Percentiles rank a stretch among this genome's conserved stretches.
Conservation (phyloP, 1,140 invertebrate genomes). For the Solenopsis invicta region DNA sequence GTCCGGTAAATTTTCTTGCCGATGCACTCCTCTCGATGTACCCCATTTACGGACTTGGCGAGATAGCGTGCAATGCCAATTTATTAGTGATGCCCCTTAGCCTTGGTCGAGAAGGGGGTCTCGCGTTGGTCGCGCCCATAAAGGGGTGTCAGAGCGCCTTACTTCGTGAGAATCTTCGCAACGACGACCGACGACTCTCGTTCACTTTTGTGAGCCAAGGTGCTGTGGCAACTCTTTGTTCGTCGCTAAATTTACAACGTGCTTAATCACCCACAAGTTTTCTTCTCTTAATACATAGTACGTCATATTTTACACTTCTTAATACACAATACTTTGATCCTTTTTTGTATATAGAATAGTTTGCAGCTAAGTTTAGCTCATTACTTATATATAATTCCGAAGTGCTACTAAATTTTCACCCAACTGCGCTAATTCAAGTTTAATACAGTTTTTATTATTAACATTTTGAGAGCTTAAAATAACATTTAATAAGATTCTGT, state of each 20-base stretch:
- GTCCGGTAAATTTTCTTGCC: slow-evolving; percentile 82
- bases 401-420: too few relatives aligned
- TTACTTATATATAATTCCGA: not conserved
- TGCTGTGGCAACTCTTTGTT: slow-evolving; percentile 29
- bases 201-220: not conserved
- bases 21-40: slow-evolving; percentile 57
- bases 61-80: slow-evolving; percentile 84
- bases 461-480: too few relatives aligned
- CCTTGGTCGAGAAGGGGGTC: slow-evolving; percentile 79
- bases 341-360: not conserved
- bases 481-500: too few relatives aligned
- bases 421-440: too few relatives aligned
- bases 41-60: slow-evolving; percentile 80
- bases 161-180: slow-evolving; percentile 81
- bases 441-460: too few relatives aligned
- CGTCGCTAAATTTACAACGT: not conserved
- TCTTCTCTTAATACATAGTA: not conserved
- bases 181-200: slow-evolving; percentile 66
- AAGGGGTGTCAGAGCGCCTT: slow-evolving; percentile 77
- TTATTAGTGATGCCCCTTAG: slow-evolving; percentile 84
- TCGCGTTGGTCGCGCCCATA: slow-evolving; percentile 71
- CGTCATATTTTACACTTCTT: not conserved
- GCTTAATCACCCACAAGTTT: slow-evolving; percentile 11
- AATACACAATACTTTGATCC: not conserved
- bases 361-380: not conserved